Evolutionary conservation across 2,888 invertebrate species (phyloP).

Genomic region (Apantesis nais): DNA sequence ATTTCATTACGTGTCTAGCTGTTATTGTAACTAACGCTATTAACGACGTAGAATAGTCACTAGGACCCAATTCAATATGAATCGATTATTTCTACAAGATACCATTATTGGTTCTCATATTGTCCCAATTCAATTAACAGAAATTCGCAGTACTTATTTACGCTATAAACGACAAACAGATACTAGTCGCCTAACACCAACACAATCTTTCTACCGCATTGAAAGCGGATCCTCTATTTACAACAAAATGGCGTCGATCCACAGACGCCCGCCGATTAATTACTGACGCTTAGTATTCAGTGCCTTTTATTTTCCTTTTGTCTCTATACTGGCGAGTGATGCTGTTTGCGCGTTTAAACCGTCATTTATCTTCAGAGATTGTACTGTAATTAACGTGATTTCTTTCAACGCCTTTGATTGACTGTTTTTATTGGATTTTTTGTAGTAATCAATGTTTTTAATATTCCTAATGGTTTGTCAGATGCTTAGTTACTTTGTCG

Average conservation of each 20-base stretch:
- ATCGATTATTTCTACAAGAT: background rate
- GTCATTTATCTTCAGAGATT: conserved; percentile 17
- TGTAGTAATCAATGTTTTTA: background rate
- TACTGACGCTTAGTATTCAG: conserved; percentile 38
- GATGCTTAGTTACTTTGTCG: background rate
- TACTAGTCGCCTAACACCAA: background rate
- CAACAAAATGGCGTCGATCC: conserved; percentile 13
- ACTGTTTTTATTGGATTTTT: conserved; percentile 4
- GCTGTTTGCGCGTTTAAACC: conserved; percentile 18
- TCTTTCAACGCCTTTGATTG: conserved; percentile 9
- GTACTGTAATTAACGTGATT: conserved; percentile 15
- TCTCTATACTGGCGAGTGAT: conserved; percentile 13
- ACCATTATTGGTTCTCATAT: background rate
- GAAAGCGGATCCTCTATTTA: conserved; percentile 3
- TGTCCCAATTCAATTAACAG: background rate
- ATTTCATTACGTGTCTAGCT: background rate
- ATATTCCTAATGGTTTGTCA: background rate
- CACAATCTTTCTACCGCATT: conserved; percentile 1
- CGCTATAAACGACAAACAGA: background rate
- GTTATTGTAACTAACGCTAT: background rate
- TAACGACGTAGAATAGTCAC: background rate
- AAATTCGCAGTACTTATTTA: background rate
- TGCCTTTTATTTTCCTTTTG: conserved; percentile 20
- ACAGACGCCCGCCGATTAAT: conserved; percentile 32
- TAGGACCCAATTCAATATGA: background rate